Conservation (phyloP, 2,113 vertebrate species). For the Callipepla californica region DNA sequence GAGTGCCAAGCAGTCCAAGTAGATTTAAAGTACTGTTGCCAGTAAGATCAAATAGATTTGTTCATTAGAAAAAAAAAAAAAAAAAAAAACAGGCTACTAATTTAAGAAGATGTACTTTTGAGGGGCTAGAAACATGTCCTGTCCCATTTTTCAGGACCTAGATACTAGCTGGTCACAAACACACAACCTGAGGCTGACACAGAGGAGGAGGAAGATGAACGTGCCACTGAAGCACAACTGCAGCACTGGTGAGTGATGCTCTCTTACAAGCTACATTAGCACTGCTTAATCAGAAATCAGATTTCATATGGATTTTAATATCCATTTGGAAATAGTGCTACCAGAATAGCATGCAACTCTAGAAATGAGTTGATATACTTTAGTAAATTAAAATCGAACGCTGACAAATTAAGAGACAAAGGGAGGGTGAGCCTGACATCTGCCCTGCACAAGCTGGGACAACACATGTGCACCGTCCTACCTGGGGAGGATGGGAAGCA, state of each 20-base stretch:
- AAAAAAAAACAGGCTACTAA: not conserved
- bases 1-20: not conserved
- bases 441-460: not conserved
- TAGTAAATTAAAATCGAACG: not conserved
- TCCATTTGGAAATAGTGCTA: not conserved
- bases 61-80: not conserved
- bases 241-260: not conserved
- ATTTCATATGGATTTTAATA: not conserved
- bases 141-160: not conserved
- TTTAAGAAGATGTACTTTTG: not conserved
- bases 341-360: not conserved
- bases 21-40: not conserved
- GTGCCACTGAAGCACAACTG: not conserved
- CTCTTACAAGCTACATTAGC: not conserved
- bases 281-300: not conserved
- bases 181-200: not conserved
- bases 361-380: not conserved
- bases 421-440: not conserved
- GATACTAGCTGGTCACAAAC: not conserved
- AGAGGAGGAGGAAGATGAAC: not conserved
- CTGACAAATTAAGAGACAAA: not conserved
- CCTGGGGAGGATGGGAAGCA: not conserved
- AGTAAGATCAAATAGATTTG: not conserved
- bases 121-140: not conserved
- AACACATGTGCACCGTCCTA: not conserved